A percentile compares a stretch with the other conserved stretches of the same genome.
phyloP scores from a whole-genome alignment of 2,797 vertebrate genomes.

The Microctenopoma lineatum region DNA sequence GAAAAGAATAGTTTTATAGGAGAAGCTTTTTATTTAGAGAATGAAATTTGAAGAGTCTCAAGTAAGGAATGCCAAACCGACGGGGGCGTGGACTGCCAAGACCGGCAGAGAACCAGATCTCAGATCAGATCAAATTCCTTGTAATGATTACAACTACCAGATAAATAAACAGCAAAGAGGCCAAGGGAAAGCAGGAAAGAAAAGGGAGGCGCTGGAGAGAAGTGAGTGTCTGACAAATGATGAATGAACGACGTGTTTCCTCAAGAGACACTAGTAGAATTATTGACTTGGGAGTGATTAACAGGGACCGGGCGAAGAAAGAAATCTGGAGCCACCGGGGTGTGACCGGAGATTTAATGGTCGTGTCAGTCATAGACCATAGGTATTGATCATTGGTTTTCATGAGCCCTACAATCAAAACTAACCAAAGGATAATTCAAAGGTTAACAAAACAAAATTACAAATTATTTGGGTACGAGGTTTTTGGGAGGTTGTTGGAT shows the following conservation, averaged over 20 bases:
- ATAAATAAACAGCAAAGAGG: constrained; percentile 5
- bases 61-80: no score
- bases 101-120: background rate
- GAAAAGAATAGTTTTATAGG: constrained; percentile 12
- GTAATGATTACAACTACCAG: background rate
- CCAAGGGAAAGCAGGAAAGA: background rate
- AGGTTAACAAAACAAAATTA: no score
- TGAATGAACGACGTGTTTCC: constrained; percentile 41
- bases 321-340: constrained; percentile 10
- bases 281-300: constrained; percentile 42
- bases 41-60: background rate
- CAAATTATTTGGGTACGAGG: no score
- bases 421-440: no score
- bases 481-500: no score
- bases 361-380: constrained; percentile 21
- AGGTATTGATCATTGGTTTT: constrained; percentile 10
- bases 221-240: constrained; percentile 41
- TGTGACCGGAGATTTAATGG: constrained; percentile 38
- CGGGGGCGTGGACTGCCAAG: background rate
- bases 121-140: background rate
- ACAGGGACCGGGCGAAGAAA: constrained; percentile 3
- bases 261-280: constrained; percentile 34
- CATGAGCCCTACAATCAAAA: background rate
- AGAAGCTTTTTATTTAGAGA: background rate
- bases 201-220: constrained; percentile 16